A percentile compares a stretch with the other conserved stretches of the same genome.
These are phyloP conservation scores for Carcharodon carcharias DNA, from an alignment of 2,797 vertebrate genomes.

Conservation along the genomic window DNA sequence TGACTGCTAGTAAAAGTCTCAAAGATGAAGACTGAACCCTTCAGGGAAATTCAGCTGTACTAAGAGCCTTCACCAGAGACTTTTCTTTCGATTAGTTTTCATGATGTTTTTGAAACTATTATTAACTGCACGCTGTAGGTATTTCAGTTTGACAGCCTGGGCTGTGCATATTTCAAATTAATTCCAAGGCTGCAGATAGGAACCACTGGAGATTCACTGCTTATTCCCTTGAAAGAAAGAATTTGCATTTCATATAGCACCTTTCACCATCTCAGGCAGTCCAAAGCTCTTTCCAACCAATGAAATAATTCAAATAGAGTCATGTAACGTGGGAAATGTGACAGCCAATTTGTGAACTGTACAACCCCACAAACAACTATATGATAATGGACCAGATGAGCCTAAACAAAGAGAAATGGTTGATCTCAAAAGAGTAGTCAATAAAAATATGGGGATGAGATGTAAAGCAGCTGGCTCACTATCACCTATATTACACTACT, in stretches of 20 bases:
- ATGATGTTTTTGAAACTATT: not conserved
- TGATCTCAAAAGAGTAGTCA: not conserved
- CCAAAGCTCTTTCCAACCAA: not conserved
- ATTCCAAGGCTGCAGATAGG: not conserved
- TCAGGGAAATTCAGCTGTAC: not conserved
- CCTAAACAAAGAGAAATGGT: not conserved
- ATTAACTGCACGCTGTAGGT: not conserved
- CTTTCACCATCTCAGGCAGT: not conserved
- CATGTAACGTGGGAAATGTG: not conserved
- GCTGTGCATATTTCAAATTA: not conserved
- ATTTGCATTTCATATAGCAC: not conserved
- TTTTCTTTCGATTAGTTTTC: not conserved
- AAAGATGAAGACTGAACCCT: not conserved
- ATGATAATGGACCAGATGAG: not conserved
- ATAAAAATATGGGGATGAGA: no score
- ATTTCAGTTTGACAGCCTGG: not conserved
- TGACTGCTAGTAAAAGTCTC: not conserved
- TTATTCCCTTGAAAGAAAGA: not conserved
- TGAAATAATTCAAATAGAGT: not conserved
- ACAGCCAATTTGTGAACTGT: not conserved
- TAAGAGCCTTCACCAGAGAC: not conserved
- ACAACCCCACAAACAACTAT: not conserved
- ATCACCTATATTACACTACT: no score
- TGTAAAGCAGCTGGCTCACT: not conserved
- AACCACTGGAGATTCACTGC: not conserved